Base-by-base conservation (phyloP, 2,797 vertebrate genomes). In the Alca torda region DNA sequence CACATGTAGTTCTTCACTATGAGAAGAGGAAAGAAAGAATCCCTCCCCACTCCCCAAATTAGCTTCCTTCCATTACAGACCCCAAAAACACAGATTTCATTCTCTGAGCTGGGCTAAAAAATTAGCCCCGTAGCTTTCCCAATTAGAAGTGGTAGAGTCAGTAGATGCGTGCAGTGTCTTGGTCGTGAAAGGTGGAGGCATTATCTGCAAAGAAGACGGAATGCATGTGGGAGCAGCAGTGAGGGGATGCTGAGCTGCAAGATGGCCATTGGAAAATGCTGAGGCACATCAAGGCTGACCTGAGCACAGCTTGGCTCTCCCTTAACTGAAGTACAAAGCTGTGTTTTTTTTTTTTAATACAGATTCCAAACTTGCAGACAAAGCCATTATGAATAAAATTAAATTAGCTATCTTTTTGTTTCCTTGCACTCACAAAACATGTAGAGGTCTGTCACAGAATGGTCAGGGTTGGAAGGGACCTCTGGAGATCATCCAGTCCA, bases 141-240 rank as follows among this genome's bases (percentile, higher is more conserved):
- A n/a, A 64, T 25, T 11, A 45, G 41, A 76, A 68, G 16, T 0
- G 0, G 17, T 41, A 26, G 16, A 60, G 13, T 39, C 16, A 48
- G 56, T 15, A 48, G 51, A 39, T 11, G 13, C 25, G 15, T 15
- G 18, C 25, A 41, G 35, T 16, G 28, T 11, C n/a, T 51, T 43
- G 10, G 13, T 65, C 17, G 7, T 35, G 15, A 84, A 37, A 70
- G 26, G 33, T 7, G 59, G 33, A 41, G 26, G 18, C 12, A 19
- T 28, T 13, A 23, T 13, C 37, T 35, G 17, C 39, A 86, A 33
- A 46, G 37, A 64, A 10, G 16, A 33, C 1, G 16, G 21, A 25
- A 43, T 4, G 3, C 12, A 1, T 48, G 45, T 48, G 43, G 16
- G 20, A 54, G 6, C 14, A 31, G 6, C 2, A 1, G 14, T 39